Evolutionary conservation across 2,113 vertebrate species (phyloP), one percentile per base, ranked within the genome.

Genomic region (Neogobius melanostomus): DNA sequence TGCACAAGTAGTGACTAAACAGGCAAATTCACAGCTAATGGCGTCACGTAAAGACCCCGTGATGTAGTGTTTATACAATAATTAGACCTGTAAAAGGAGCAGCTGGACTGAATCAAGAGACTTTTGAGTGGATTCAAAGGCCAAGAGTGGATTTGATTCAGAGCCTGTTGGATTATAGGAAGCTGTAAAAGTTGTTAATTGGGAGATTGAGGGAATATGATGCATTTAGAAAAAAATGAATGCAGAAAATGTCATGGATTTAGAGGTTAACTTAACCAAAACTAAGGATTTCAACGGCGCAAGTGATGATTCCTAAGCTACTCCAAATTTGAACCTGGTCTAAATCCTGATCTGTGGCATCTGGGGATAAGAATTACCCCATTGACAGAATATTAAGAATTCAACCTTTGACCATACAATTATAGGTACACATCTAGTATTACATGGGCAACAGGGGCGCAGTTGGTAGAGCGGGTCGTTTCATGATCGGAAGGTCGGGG

Each of bases 91-190:
- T 60, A 63, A 12, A 72, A 62, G 64, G 4, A 49, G 66, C 60
- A 77, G 44, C 51, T 79, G 66, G 64, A 48, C 44, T 21, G 36
- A 53, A 71, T 73, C 48, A 21, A 62, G 66, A 28, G 61, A 21
- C 16, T 62, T 71, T 47, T 64, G 61, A 49, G 12, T 21, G 28
- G 0, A 51, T 72, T 61, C 54, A 68, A 2, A 56, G 69, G 74
- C 17, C 17, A 60, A 51, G 51, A 12, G 21, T 46, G 51, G 48
- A 57, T 67, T 11, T 63, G 43, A 43, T 67, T 66, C 17, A 70
- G 6, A 57, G 42, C 7, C 6, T 44, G n/a, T 61, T 44, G 59
- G 59, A 43, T 61, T 5, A n/a, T 7, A 61, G 59, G 59, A 61
- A 61, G 3, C 59, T n/a, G 42, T 61, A 44, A 61, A 42, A 8